Percentiles rank a stretch among this genome's conserved stretches.
Conservation (phyloP, 2,888 invertebrate species). For the Xanthia togata region DNA sequence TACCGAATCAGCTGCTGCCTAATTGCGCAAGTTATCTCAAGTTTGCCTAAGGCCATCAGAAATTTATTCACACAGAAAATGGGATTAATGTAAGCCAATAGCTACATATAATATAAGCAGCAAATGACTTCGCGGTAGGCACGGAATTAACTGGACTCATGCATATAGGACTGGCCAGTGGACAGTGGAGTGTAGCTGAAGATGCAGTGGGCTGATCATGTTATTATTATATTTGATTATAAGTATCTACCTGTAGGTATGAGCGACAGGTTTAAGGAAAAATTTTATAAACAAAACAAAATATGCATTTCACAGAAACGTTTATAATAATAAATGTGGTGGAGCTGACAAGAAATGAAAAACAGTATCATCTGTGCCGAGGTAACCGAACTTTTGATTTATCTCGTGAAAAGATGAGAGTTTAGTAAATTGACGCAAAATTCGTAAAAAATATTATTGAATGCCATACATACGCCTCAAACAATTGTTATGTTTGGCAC, state of each 20-base stretch:
- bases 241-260: too few species aligned
- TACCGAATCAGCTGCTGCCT: neutral
- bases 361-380: neutral
- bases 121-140: neutral
- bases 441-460: neutral
- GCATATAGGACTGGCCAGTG: neutral
- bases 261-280: neutral
- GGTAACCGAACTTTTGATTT: slow-evolving; percentile 4
- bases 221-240: too few species aligned
- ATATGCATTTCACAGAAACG: slow-evolving; percentile 1
- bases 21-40: neutral
- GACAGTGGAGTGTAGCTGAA: neutral
- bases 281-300: neutral
- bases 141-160: neutral
- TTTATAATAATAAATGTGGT: neutral
- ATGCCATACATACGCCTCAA: neutral
- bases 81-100: neutral
- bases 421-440: neutral
- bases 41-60: neutral
- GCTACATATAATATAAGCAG: neutral
- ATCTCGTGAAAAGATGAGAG: neutral
- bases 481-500: neutral
- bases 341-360: slow-evolving; percentile 3
- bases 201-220: too few species aligned
- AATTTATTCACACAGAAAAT: neutral